Evolutionary conservation across 2,797 vertebrate species (phyloP), one percentile per base, ranked within the genome.

Genomic region (Odontamblyopus rebecca): DNA sequence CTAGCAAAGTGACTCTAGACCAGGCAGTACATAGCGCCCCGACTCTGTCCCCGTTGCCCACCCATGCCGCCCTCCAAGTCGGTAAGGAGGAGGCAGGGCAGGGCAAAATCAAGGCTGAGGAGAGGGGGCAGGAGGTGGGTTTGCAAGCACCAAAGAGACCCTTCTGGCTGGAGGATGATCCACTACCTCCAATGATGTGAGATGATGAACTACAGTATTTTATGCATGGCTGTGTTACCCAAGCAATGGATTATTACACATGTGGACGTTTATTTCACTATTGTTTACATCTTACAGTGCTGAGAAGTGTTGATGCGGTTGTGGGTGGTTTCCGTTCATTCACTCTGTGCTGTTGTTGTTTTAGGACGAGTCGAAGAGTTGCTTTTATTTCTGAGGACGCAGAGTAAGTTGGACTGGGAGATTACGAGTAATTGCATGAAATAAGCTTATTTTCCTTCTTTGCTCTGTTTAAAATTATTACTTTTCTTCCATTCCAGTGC

Each of bases 361-460:
- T 87, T 96, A 99, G 98, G 97, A 95, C 95, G 94, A 95, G 96
- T 91, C 94, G 93, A 65, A 94, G 94, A 93, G 95, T 96, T 82
- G 86, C 92, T 94, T 94, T 95, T 96, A 94, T 96, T 94, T 96
- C 96, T 95, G 95, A 97, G 95, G 96, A 97, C 89, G 89, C 93
- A 78, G 95, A 97, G 98, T 99, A 98, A 99, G 98, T 98, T 89
- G 80, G 59, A 53, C 51, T 71, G 19, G 65, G 71, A 70, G 29
- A 82, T 8, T 23, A 23, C 23, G 23, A 60, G 69, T 60, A 60
- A 70, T 61, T 86, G 88, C 87, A 90, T 90, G 85, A 67, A 3
- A 56, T n/a, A 62, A 61, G 78, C 12, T 70, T 15, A 7, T 73
- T 30, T 70, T 23, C 15, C 63, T 65, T 75, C 72, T 78, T 86